A percentile compares a stretch with the other conserved stretches of the same genome.
phyloP scores from a whole-genome alignment of 2,888 invertebrate genomes.

The Drosophila nigritarsus region DNA sequence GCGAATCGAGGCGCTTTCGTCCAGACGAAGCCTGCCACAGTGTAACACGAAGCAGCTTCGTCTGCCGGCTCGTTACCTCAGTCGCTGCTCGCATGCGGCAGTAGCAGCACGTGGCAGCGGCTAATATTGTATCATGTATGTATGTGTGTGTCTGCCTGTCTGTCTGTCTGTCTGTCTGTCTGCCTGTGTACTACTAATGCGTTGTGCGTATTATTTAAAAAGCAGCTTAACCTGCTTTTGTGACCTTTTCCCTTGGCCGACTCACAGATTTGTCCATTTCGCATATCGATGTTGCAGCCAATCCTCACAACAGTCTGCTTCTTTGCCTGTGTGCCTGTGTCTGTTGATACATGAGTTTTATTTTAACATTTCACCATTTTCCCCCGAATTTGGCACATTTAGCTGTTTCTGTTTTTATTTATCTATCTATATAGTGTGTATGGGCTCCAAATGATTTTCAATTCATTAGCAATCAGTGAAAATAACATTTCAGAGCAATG shows the following conservation, averaged over 20 bases:
- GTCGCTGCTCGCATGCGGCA: slow-evolving; percentile 56
- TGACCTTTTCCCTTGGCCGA: slow-evolving; percentile 75
- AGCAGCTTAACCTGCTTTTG: slow-evolving; percentile 79
- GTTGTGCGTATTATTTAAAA: slow-evolving; percentile 73
- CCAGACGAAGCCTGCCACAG: background rate
- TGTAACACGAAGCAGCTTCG: slow-evolving; percentile 8
- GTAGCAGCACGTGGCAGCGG: slow-evolving; percentile 59
- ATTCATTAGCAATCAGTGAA: slow-evolving; percentile 68
- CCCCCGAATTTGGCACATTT: slow-evolving; percentile 18
- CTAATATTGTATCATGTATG: background rate
- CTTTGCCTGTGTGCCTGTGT: slow-evolving; percentile 13
- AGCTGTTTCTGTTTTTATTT: background rate
- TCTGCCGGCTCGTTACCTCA: slow-evolving; percentile 21
- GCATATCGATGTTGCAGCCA: slow-evolving; percentile 41
- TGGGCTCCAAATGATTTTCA: slow-evolving; percentile 47
- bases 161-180: slow-evolving; percentile 3
- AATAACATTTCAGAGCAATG: slow-evolving; percentile 33
- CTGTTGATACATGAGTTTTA: slow-evolving; percentile 70
- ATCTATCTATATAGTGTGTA: background rate
- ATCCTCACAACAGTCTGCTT: slow-evolving; percentile 6
- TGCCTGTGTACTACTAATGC: slow-evolving; percentile 45
- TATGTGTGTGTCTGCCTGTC: background rate
- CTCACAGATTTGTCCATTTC: slow-evolving; percentile 65
- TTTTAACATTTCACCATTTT: slow-evolving; percentile 44
- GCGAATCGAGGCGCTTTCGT: slow-evolving; percentile 4